Evolutionary conservation across 2,797 vertebrate genomes (phyloP).

Genomic region (Pygocentrus nattereri): DNA sequence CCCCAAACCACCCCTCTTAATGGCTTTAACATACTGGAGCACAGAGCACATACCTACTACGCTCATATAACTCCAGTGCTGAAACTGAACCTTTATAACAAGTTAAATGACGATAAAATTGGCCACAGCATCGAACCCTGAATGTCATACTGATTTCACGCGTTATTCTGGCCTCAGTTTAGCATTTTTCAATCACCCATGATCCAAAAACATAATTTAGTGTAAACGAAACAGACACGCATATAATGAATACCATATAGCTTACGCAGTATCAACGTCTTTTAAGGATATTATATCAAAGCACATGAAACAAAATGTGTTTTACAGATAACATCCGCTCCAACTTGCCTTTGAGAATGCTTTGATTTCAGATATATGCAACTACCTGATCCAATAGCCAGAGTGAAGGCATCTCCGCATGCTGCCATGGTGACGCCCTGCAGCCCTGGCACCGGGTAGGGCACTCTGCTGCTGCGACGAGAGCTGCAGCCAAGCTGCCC

Average conservation of each 20-base stretch:
- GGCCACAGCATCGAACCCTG: no score
- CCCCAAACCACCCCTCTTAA: not conserved
- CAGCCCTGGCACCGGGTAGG: conserved; percentile 87
- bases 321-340: not conserved
- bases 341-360: not conserved
- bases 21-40: not conserved
- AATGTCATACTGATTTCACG: not conserved
- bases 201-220: not conserved
- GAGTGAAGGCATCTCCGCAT: conserved; percentile 96
- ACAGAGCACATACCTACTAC: not conserved
- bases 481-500: conserved; percentile 91
- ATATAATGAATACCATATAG: not conserved
- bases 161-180: not conserved
- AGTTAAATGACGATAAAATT: not conserved
- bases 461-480: conserved; percentile 84
- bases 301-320: not conserved
- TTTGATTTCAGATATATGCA: not conserved
- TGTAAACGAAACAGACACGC: not conserved
- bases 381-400: conserved; percentile 91
- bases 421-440: conserved; percentile 86
- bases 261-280: not conserved
- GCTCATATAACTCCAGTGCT: not conserved
- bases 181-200: no score
- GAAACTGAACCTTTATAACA: not conserved
- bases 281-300: not conserved